Conservation (phyloP, 1,140 invertebrate genomes). For the Odontomachus brunneus region DNA sequence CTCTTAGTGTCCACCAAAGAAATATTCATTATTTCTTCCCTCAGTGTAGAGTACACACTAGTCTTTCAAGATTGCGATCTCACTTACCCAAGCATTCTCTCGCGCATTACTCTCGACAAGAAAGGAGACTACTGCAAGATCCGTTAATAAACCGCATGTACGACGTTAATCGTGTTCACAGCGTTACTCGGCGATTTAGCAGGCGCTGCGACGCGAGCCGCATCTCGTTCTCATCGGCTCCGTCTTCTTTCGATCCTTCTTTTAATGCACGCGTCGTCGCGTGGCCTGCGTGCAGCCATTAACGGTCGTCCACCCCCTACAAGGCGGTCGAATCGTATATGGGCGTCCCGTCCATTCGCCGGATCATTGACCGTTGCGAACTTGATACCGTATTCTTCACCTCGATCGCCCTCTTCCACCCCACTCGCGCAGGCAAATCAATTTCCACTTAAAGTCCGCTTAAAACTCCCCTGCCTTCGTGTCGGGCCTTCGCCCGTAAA, state of each 20-base stretch:
- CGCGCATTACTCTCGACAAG: no score
- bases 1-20: no score
- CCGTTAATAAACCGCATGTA: no score
- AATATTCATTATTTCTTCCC: no score
- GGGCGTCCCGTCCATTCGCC: slow-evolving; percentile 65
- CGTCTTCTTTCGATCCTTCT: slow-evolving; percentile 11
- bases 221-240: not conserved
- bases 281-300: slow-evolving; percentile 67
- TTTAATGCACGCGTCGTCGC: slow-evolving; percentile 2
- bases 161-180: no score
- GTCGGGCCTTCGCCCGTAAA: not conserved
- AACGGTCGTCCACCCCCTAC: slow-evolving; percentile 76
- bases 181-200: no score
- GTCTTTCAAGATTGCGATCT: no score
- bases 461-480: slow-evolving; percentile 21
- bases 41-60: no score
- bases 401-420: slow-evolving; percentile 42
- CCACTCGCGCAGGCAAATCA: slow-evolving; percentile 77
- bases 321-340: slow-evolving; percentile 74
- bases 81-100: no score
- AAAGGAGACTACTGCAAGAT: no score
- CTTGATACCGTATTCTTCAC: slow-evolving; percentile 70
- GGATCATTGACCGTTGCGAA: slow-evolving; percentile 77
- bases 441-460: slow-evolving; percentile 68
- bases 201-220: not conserved